phyloP scores from a whole-genome alignment of 2,113 vertebrate genomes.

The Plestiodon gilberti region DNA sequence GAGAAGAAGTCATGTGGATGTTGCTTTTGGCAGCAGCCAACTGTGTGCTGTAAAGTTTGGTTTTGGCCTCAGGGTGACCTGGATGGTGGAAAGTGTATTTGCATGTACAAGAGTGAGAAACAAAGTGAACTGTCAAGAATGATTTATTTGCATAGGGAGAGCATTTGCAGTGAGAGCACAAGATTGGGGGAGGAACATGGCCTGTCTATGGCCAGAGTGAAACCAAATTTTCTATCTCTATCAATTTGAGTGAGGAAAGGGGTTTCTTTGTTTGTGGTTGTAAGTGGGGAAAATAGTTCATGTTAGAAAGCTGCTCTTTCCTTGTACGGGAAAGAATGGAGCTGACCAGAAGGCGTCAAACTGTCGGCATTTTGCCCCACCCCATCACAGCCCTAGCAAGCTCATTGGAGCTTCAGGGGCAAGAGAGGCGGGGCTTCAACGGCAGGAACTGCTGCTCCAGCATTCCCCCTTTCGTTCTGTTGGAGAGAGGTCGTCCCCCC shows the following conservation, averaged over 20 bases:
- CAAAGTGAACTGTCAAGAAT: neutral
- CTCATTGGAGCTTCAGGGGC: no score
- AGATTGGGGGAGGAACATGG: neutral
- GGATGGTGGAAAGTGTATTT: neutral
- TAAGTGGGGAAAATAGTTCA: neutral
- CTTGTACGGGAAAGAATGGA: no score
- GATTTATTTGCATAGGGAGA: neutral
- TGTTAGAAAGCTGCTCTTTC: neutral
- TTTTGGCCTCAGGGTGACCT: slow-evolving; percentile 1
- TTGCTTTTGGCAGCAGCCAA: neutral
- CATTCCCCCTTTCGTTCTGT: no score
- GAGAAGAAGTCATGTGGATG: neutral
- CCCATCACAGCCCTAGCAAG: no score
- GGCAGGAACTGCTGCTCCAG: no score
- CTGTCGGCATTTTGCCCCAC: no score
- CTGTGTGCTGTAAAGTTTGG: neutral
- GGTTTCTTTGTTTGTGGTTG: neutral
- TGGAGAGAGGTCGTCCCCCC: no score
- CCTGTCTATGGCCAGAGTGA: neutral
- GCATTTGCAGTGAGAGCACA: neutral
- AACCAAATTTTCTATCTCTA: neutral
- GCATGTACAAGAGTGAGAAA: neutral
- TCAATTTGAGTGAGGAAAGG: neutral
- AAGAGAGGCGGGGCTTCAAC: no score
- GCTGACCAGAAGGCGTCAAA: no score